Evolutionary conservation across 2,113 vertebrate species (phyloP), one percentile per base, ranked within the genome.

Genomic region (Sarotherodon lohbergeri): DNA sequence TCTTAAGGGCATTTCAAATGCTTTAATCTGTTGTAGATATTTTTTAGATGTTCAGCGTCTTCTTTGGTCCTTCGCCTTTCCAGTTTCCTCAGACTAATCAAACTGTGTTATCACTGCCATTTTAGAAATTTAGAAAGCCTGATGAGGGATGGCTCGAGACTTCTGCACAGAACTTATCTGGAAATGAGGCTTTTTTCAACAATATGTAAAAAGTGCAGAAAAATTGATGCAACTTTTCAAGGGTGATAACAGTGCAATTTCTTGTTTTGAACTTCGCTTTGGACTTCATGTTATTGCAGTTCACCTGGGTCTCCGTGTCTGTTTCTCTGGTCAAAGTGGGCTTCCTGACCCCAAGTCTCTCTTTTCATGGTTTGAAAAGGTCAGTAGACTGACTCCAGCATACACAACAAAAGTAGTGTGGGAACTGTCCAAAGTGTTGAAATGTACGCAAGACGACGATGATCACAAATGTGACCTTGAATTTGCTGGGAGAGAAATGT

Each of bases 281-380:
- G 19, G 19, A 12, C 54, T 34, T 43, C 19, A 46, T 43, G 55
- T 57, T 16, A 80, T 68, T 80, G 3, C 68, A 94, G 84, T 95
- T 76, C 78, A 41, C 7, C 71, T 96, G 34, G 85, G 86, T 79
- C 78, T 95, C 3, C 16, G 19, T 41, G 82, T 93, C 2, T 81
- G 83, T 81, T 41, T 96, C 27, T 52, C 16, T 34, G 92, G 89
- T 84, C 85, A 85, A 19, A 78, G 8, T 11, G 81, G 91, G 7
- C 61, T 80, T 9, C 81, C 93, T 7, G 68, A 90, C 16, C 90
- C 93, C 43, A 39, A 90, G 86, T 43, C 80, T 4, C 76, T 88
- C 43, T 68, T 86, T 17, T 13, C 61, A 27, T 52, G 84, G 24
- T 76, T 84, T 71, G 90, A 90, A 82, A 36, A 93, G 89, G 92